These are phyloP conservation scores for Carpatolechia fugitivella DNA, from an alignment of 2,888 invertebrate genomes.

Conservation along the genomic window DNA sequence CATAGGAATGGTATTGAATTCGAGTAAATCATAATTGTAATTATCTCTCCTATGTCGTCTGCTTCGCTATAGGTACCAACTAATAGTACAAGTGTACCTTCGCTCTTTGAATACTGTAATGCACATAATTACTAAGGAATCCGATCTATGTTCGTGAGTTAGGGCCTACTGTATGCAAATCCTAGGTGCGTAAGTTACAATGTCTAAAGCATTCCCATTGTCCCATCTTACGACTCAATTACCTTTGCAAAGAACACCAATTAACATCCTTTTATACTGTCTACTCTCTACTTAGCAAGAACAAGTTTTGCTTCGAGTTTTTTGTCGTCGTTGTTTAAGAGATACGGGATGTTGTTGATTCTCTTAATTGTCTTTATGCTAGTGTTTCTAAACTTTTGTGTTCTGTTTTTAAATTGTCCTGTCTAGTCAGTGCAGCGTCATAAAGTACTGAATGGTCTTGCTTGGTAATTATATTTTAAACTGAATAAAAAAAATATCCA, in stretches of 20 bases:
- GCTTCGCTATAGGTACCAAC: not conserved
- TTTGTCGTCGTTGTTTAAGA: not conserved
- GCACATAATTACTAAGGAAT: slow-evolving; percentile 8
- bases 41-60: too few species aligned
- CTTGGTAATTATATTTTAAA: not conserved
- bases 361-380: slow-evolving; percentile 2
- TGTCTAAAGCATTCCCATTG: slow-evolving; percentile 46
- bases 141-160: slow-evolving; percentile 27
- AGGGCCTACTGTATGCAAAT: slow-evolving; percentile 56
- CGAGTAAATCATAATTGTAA: too few species aligned
- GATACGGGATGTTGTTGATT: slow-evolving; percentile 5
- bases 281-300: slow-evolving; percentile 27
- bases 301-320: slow-evolving; percentile 5
- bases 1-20: too few species aligned
- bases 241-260: slow-evolving; percentile 67
- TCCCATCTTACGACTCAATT: slow-evolving; percentile 60
- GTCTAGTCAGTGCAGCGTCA: not conserved
- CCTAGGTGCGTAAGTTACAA: slow-evolving; percentile 34
- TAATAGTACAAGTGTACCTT: not conserved
- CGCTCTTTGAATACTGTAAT: slow-evolving; percentile 7
- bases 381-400: slow-evolving; percentile 2
- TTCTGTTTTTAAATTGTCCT: not conserved
- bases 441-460: not conserved
- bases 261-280: slow-evolving; percentile 64
- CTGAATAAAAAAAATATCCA: too few species aligned